Evolutionary conservation across 2,113 vertebrate genomes (phyloP), one percentile per base, ranked within the genome.

Genomic region (Gnathonemus echidnorhynchus): DNA sequence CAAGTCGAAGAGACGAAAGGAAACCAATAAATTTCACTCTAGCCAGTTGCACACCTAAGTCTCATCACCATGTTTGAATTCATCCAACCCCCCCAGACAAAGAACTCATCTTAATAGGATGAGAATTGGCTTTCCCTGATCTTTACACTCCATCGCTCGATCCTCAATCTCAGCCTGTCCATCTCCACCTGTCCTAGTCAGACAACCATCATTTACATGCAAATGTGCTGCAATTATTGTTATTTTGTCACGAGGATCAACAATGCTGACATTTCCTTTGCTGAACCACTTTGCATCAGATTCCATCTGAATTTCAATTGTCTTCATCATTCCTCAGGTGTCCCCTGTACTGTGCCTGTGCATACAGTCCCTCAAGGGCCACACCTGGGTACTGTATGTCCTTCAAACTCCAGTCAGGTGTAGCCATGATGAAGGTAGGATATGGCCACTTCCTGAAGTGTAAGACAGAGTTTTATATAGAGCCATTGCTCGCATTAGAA

Each of bases 181-280:
- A 13, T 86, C 42, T 77, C 88, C 17, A 13, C 27, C 62, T 17
- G n/a, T 52, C 4, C 89, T 86, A 83, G 85, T 53, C 58, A 31
- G 42, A 48, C 46, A 45, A 80, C 74, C 31, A 46, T 90, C 84
- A 91, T 91, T 77, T 91, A 42, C 88, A 91, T 90, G 92, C 91
- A 91, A 89, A 53, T 91, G 91, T 19, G 45, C 48, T 0, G 52
- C 77, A 92, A 89, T 80, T 15, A 80, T 53, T 86, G 92, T 91
- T 93, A 91, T 86, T 89, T 89, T 90, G 27, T 90, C 91, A 92
- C 92, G 90, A 17, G 87, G 93, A 93, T 92, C 94, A 94, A 94
- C 91, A 92, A 56, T 15, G 31, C 27, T 21, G n/a, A 21, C 52
- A 87, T 49, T 87, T 53, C 49, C n/a, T 56, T 35, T 87, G 17